A percentile compares a stretch with the other conserved stretches of the same genome.
Conservation (phyloP, 2,113 vertebrate genomes). For the Trachemys scripta region DNA sequence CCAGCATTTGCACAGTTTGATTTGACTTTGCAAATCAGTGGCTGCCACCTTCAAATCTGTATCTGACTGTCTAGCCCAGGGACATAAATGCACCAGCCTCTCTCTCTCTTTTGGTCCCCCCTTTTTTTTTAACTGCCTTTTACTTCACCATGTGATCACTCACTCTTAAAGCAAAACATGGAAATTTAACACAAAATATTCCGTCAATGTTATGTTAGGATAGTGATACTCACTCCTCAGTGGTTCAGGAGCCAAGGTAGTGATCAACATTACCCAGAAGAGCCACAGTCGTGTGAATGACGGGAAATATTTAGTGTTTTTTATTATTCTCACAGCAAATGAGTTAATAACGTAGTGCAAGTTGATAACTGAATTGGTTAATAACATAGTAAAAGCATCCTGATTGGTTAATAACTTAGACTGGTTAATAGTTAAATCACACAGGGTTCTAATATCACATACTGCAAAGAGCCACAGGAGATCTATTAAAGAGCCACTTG, state of each 20-base stretch:
- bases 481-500: background rate
- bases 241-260: background rate
- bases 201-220: rapidly evolving
- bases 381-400: background rate
- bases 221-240: background rate
- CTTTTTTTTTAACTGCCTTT: background rate
- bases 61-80: background rate
- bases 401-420: background rate
- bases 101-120: background rate
- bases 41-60: background rate
- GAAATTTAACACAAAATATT: background rate
- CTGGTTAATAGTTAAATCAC: background rate
- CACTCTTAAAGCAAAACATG: background rate
- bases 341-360: background rate
- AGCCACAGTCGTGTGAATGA: background rate
- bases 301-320: background rate
- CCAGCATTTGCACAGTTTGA: background rate
- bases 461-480: background rate
- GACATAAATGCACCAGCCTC: background rate
- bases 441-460: background rate
- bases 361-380: background rate
- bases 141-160: background rate
- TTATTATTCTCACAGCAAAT: background rate
- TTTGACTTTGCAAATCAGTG: background rate
- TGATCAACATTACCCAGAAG: background rate